phyloP scores from a whole-genome alignment of 2,888 invertebrate genomes.

The Leptarthrus brevirostris region DNA sequence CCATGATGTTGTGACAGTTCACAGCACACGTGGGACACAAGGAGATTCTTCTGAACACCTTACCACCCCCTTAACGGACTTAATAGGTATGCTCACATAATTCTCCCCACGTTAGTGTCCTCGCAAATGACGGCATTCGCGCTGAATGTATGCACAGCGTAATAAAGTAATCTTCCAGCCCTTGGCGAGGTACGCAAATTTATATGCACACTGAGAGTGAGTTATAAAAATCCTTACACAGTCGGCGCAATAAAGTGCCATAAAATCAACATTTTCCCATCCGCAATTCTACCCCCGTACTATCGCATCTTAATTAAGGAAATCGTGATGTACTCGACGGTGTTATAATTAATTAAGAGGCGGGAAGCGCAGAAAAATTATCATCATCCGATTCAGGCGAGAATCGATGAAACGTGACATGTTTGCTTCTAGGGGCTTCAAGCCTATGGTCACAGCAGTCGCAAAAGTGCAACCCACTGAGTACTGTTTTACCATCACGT shows the following conservation, averaged over 20 bases:
- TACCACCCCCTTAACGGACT: slow-evolving; percentile 37
- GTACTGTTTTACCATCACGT: too few species aligned
- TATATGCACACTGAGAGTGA: slow-evolving; percentile 37
- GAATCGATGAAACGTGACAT: slow-evolving; percentile 42
- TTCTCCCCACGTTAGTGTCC: slow-evolving; percentile 31
- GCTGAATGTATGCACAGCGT: slow-evolving; percentile 17
- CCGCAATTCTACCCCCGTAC: not conserved
- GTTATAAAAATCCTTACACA: slow-evolving; percentile 23
- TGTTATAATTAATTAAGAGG: slow-evolving; percentile 40
- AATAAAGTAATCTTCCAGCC: slow-evolving; percentile 33
- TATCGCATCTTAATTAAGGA: slow-evolving; percentile 40
- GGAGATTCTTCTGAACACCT: slow-evolving; percentile 17
- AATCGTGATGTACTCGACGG: slow-evolving; percentile 21
- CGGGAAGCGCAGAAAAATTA: slow-evolving; percentile 5
- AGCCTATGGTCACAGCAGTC: not conserved
- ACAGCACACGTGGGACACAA: slow-evolving; percentile 41
- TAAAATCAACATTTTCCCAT: slow-evolving; percentile 18
- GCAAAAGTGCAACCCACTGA: slow-evolving; percentile 4
- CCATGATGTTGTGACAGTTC: slow-evolving; percentile 43
- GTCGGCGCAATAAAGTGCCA: slow-evolving; percentile 1
- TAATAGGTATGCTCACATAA: slow-evolving; percentile 52
- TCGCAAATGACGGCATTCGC: slow-evolving; percentile 23
- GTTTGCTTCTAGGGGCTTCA: not conserved
- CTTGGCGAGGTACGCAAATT: slow-evolving; percentile 11
- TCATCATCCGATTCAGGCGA: slow-evolving; percentile 22